Conservation (phyloP, 2,888 invertebrate species). For the Callimorpha dominula region DNA sequence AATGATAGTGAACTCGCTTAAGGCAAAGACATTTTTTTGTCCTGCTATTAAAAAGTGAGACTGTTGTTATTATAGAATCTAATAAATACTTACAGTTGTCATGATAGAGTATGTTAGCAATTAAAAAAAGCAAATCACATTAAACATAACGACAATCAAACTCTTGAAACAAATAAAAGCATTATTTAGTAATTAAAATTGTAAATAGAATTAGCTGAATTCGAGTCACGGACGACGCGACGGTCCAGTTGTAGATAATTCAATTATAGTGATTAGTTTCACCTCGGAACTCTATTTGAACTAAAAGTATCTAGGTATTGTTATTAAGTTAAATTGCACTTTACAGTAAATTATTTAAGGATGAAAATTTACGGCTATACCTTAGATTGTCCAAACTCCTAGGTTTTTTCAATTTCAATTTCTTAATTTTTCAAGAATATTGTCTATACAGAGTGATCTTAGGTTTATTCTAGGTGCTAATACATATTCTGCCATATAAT, state of each 20-base stretch:
- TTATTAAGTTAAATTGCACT: conserved; percentile 48
- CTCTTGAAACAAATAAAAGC: conserved; percentile 68
- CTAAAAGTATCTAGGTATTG: conserved; percentile 60
- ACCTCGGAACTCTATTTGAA: conserved; percentile 72
- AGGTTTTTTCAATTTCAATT: no score
- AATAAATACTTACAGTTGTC: conserved; percentile 12
- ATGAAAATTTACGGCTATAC: conserved; percentile 27
- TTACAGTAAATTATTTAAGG: conserved; percentile 42
- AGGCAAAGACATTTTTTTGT: not conserved
- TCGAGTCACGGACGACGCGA: conserved; percentile 69
- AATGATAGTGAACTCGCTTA: not conserved
- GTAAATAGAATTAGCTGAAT: conserved; percentile 77
- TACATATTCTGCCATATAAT: no score
- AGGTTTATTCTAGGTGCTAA: no score
- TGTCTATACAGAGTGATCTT: no score
- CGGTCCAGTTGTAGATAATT: conserved; percentile 76
- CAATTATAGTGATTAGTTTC: conserved; percentile 81
- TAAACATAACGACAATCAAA: conserved; percentile 57
- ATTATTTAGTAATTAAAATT: conserved; percentile 70
- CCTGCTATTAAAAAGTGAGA: not conserved
- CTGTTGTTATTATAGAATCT: not conserved
- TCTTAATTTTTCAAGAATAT: no score
- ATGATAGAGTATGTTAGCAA: conserved; percentile 26
- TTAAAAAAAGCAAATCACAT: conserved; percentile 52
- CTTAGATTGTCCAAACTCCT: conserved; percentile 50